A percentile compares a stretch with the other conserved stretches of the same genome.
Evolutionary conservation across 2,797 vertebrate genomes (phyloP).

Genomic region (Pantherophis alleghaniensis): DNA sequence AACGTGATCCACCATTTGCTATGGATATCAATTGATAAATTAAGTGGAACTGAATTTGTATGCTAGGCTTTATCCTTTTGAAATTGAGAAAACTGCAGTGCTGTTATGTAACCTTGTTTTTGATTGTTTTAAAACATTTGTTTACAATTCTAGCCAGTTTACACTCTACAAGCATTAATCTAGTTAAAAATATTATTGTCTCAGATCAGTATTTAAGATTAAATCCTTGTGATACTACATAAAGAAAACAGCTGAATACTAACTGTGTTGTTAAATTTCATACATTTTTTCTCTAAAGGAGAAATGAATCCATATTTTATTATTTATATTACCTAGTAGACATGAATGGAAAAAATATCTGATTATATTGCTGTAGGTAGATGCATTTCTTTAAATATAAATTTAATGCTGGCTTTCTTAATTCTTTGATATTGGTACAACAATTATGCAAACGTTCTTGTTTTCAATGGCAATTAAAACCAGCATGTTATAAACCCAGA

Average conservation of each 20-base stretch:
- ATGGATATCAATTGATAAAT: too few species aligned
- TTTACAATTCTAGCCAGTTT: background rate
- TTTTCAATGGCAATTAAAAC: background rate
- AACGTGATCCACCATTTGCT: too few species aligned
- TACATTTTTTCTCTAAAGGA: background rate
- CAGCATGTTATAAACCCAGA: background rate
- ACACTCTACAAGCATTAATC: background rate
- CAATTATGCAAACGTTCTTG: background rate
- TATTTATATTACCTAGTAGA: background rate
- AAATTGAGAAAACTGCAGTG: background rate
- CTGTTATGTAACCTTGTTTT: background rate
- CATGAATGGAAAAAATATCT: background rate
- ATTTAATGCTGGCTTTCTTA: background rate
- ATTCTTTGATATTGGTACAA: background rate
- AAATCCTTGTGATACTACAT: background rate
- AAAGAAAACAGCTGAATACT: background rate
- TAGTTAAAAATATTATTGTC: background rate
- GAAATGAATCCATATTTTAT: background rate
- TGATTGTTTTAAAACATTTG: background rate
- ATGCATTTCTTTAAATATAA: background rate
- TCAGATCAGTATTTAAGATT: background rate
- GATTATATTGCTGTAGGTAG: background rate
- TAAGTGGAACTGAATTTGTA: background rate
- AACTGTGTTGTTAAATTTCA: background rate
- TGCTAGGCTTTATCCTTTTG: background rate